phyloP scores from a whole-genome alignment of 2,113 vertebrate species.

The Halcyon malimbica region DNA sequence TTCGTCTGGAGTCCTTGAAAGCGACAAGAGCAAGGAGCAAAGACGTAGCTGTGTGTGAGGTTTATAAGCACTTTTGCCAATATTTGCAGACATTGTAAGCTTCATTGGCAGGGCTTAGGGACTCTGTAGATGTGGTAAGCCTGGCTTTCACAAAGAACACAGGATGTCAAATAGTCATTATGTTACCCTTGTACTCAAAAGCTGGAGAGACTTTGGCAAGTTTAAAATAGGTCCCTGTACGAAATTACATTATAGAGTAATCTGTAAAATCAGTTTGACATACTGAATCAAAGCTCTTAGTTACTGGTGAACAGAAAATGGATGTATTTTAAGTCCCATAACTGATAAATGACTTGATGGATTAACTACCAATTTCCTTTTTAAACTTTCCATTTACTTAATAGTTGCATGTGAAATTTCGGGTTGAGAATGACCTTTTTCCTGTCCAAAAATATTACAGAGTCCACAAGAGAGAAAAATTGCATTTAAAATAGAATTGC shows the following conservation, averaged over 20 bases:
- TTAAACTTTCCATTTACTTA: conserved; percentile 1
- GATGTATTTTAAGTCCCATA: conserved; percentile 5
- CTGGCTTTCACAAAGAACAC: conserved; percentile 15
- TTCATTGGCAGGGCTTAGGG: conserved; percentile 8
- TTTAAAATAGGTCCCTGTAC: conserved; percentile 13
- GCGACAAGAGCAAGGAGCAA: background rate
- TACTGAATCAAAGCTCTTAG: conserved; percentile 23
- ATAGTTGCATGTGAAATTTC: background rate
- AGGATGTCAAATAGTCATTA: conserved; percentile 22
- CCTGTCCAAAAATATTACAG: background rate
- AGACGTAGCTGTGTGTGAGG: background rate
- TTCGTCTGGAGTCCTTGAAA: conserved; percentile 37
- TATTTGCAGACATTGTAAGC: conserved; percentile 48
- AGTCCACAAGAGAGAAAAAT: background rate
- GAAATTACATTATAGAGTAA: conserved; percentile 8
- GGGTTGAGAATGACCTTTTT: background rate
- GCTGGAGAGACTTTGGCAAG: background rate
- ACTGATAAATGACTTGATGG: background rate
- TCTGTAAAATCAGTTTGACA: conserved; percentile 42
- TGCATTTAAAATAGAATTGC: background rate
- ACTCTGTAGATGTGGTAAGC: conserved; percentile 30
- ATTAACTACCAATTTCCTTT: conserved; percentile 33
- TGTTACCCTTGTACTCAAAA: background rate
- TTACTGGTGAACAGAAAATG: conserved; percentile 18
- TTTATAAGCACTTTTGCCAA: conserved; percentile 36